Conservation (phyloP, 1,140 invertebrate genomes). For the Caenorhabditis briggsae region DNA sequence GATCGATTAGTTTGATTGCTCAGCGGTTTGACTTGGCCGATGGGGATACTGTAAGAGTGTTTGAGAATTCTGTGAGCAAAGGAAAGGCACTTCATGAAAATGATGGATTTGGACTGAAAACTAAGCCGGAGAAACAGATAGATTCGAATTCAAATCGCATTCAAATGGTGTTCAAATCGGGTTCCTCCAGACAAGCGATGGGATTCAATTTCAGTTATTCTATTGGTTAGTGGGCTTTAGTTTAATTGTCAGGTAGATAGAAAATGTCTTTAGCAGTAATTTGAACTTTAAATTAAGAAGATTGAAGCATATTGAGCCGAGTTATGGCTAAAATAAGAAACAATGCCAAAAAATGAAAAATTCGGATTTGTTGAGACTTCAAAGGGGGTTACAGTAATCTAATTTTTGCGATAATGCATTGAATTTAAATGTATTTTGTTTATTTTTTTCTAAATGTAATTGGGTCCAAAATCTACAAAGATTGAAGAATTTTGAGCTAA, state of each 20-base stretch:
- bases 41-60: conserved; percentile 81
- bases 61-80: conserved; percentile 85
- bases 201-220: conserved; percentile 90
- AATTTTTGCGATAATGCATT: too few species aligned
- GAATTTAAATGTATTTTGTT: too few species aligned
- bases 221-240: conserved; percentile 82
- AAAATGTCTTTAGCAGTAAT: background rate
- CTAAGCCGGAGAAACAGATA: conserved; percentile 53
- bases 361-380: too few species aligned
- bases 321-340: too few species aligned
- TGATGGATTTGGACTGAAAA: conserved; percentile 81
- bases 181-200: conserved; percentile 33
- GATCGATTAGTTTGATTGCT: background rate
- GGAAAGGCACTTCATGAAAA: conserved; percentile 89
- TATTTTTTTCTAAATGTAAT: too few species aligned
- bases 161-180: conserved; percentile 54
- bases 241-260: background rate
- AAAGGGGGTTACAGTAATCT: too few species aligned
- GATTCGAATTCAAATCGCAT: conserved; percentile 26
- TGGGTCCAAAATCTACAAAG: too few species aligned
- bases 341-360: too few species aligned
- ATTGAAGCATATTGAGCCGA: too few species aligned
- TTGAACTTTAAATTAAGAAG: background rate
- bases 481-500: too few species aligned
- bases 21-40: conserved; percentile 26